Conservation (phyloP, 2,797 vertebrate genomes). For the Scyliorhinus canicula region DNA sequence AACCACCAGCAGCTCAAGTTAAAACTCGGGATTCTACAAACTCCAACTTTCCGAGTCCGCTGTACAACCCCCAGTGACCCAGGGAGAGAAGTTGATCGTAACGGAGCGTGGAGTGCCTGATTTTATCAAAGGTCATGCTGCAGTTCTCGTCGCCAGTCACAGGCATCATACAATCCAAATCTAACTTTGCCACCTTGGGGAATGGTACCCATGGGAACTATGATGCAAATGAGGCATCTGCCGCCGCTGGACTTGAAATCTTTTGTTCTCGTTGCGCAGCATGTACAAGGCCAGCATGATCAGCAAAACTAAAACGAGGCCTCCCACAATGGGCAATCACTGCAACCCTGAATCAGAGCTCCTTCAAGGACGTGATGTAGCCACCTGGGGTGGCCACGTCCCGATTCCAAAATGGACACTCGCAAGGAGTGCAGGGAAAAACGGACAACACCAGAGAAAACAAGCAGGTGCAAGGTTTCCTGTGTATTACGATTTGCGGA, state of each 20-base stretch:
- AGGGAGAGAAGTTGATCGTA: conserved; percentile 85
- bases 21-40: conserved; percentile 80
- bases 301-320: conserved; percentile 88
- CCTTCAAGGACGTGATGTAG: conserved; percentile 90
- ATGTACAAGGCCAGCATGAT: conserved; percentile 93
- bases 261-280: conserved; percentile 94
- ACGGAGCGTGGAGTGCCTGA: conserved; percentile 81
- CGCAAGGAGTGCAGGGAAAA: too few relatives aligned
- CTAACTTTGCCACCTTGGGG: conserved; percentile 86
- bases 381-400: too few relatives aligned
- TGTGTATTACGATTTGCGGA: too few relatives aligned
- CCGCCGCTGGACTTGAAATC: conserved; percentile 87
- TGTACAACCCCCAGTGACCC: conserved; percentile 98
- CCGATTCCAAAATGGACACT: too few relatives aligned
- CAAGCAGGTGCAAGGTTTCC: too few relatives aligned
- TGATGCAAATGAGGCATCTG: conserved; percentile 98
- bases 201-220: conserved; percentile 91
- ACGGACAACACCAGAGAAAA: too few relatives aligned
- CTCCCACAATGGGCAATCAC: conserved; percentile 97
- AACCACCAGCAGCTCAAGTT: conserved; percentile 52
- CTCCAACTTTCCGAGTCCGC: conserved; percentile 92
- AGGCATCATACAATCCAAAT: conserved; percentile 97
- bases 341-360: conserved; percentile 93
- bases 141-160: conserved; percentile 95
- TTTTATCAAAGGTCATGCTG: conserved; percentile 90